phyloP scores from a whole-genome alignment of 2,113 vertebrate genomes.

The Scortum barcoo region DNA sequence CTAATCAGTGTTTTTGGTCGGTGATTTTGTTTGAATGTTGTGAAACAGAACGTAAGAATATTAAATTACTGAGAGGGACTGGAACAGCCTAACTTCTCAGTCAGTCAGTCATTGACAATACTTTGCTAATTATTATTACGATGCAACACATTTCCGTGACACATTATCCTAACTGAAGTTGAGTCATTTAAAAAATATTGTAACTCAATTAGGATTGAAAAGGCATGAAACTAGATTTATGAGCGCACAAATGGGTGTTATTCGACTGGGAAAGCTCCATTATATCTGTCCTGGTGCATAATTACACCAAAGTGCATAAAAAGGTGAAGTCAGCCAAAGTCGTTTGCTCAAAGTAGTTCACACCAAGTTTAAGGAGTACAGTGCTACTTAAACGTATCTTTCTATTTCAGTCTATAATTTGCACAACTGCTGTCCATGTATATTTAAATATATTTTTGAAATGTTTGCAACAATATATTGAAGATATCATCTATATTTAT shows the following conservation, averaged over 20 bases:
- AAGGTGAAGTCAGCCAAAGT: constrained; percentile 1
- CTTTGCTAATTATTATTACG: neutral
- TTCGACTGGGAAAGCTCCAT: neutral
- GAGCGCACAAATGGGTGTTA: neutral
- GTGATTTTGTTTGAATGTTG: constrained; percentile 24
- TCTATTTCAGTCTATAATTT: no score
- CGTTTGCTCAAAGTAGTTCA: neutral
- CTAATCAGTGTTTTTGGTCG: neutral
- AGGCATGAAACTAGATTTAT: neutral
- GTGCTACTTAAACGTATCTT: neutral
- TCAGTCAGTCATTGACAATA: neutral
- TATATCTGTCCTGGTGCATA: neutral
- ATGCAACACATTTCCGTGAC: neutral
- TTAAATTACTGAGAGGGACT: neutral
- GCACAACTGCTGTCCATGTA: no score
- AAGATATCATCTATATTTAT: no score
- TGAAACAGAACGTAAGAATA: constrained; percentile 25
- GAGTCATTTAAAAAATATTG: neutral
- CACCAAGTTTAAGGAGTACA: neutral
- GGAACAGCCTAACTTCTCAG: neutral
- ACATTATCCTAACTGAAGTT: neutral
- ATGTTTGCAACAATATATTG: no score
- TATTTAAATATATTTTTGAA: no score
- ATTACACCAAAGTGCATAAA: constrained; percentile 6
- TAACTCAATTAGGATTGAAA: neutral